A percentile compares a stretch with the other conserved stretches of the same genome.
These are phyloP conservation scores for Beris chalybata DNA, from an alignment of 2,888 invertebrate genomes.

Conservation along the genomic window DNA sequence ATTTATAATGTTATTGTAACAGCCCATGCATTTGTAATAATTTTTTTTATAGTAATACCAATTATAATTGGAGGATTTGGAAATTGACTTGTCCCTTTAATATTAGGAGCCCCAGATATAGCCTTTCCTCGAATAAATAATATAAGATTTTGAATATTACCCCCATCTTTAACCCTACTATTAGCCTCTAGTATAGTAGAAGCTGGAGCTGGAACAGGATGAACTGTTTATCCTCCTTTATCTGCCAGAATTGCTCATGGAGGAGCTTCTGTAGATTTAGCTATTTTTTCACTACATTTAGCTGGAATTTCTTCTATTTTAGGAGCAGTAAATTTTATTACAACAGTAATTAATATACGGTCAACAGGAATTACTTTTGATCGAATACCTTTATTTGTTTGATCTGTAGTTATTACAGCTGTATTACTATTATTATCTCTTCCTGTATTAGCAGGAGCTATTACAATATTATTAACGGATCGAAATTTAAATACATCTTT, in stretches of 20 bases:
- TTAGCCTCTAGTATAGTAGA: constrained; percentile 67
- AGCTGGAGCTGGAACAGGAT: constrained; percentile 74
- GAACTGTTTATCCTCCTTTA: constrained; percentile 76
- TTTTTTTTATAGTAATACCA: constrained; percentile 77
- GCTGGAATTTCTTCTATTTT: constrained; percentile 74
- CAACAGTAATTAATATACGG: constrained; percentile 74
- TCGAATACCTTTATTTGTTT: constrained; percentile 72
- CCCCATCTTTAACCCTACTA: constrained; percentile 67
- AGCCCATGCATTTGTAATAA: constrained; percentile 79
- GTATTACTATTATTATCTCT: constrained; percentile 68
- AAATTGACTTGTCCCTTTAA: constrained; percentile 77
- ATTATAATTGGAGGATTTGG: constrained; percentile 82
- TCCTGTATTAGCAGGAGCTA: constrained; percentile 77
- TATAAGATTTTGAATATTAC: constrained; percentile 79
- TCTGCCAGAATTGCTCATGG: constrained; percentile 66
- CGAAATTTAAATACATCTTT: constrained; percentile 81
- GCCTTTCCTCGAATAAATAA: constrained; percentile 83
- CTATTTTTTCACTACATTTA: constrained; percentile 76
- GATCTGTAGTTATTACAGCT: constrained; percentile 70
- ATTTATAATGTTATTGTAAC: constrained; percentile 76
- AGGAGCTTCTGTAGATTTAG: constrained; percentile 71
- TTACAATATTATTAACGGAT: constrained; percentile 77
- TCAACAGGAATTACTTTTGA: constrained; percentile 63
- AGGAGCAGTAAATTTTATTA: constrained; percentile 79
- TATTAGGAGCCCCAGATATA: constrained; percentile 78